Evolutionary conservation across 2,888 invertebrate genomes (phyloP), one percentile per base, ranked within the genome.

Genomic region (Pimpla rufipes): DNA sequence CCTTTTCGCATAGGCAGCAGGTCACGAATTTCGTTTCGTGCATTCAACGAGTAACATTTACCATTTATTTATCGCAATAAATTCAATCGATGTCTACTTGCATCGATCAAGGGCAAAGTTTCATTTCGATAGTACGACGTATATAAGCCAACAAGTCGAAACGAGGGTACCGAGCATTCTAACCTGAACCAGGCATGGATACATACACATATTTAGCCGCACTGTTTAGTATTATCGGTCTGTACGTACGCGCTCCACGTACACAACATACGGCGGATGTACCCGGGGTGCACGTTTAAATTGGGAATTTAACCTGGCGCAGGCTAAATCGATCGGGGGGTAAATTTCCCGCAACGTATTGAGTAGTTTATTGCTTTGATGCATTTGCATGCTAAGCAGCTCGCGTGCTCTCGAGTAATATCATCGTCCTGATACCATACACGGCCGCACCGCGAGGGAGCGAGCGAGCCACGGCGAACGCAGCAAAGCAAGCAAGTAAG

Each of bases 341-440:
- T 88, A 88, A 92, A 92, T 92, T 92, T 91, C 89, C 92, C 88
- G 91, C 92, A 89, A 91, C 91, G 91, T 93, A 93, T 93, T 92
- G 93, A 93, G 93, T 93, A 93, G 93, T 93, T 93, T 93, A 93
- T 93, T 92, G 93, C 93, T 92, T 93, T 93, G 92, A 92, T 93
- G 92, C 91, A 93, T 93, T 93, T 93, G 93, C 93, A 93, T 93
- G 93, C 93, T 93, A 93, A 93, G 92, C 91, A 93, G 92, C 79
- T 93, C 90, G 93, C 93, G 93, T 93, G 93, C 90, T 93, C 90
- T 88, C 92, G 87, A 92, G 93, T 92, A 93, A 93, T 93, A 93
- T 92, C 92, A 91, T 89, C 90, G 90, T 89, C 90, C 91, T 91
- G 92, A 92, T 92, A 92, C 88, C 90, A 88, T 90, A 91, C 88